Percentiles rank a stretch among this genome's conserved stretches.
Conservation (phyloP, 2,113 vertebrate species). For the Barnardius zonarius region DNA sequence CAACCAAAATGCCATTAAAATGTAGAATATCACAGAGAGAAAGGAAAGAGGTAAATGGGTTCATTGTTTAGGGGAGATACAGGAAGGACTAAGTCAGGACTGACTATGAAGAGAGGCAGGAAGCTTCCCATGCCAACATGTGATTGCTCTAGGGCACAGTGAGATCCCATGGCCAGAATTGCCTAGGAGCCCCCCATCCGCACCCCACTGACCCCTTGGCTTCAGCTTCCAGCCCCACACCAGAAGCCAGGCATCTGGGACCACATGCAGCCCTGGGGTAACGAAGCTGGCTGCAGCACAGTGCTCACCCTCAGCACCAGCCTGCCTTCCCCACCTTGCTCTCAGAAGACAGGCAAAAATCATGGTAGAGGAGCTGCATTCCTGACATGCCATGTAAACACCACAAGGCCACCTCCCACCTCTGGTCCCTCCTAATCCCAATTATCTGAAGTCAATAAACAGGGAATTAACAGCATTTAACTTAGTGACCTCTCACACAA, state of each 20-base stretch:
- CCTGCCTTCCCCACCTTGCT: neutral
- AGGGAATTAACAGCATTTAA: constrained; percentile 29
- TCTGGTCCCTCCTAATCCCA: neutral
- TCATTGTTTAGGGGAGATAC: neutral
- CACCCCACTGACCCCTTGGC: neutral
- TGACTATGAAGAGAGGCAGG: neutral
- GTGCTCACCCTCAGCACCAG: neutral
- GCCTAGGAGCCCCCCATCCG: neutral
- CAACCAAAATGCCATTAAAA: neutral
- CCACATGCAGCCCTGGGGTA: neutral
- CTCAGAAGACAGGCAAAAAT: neutral
- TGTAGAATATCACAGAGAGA: neutral
- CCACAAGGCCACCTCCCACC: neutral
- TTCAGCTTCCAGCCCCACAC: neutral
- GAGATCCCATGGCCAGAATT: neutral
- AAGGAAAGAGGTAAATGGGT: neutral
- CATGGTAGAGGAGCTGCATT: neutral
- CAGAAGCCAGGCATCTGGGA: neutral
- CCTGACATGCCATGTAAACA: neutral
- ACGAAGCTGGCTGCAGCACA: neutral
- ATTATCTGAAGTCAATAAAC: constrained; percentile 16
- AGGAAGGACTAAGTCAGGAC: accelerated
- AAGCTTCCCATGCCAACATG: neutral
- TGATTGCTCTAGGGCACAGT: accelerated
- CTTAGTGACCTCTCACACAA: neutral